Conservation (phyloP, 2,888 invertebrate species). For the Hirudinaria manillensis region DNA sequence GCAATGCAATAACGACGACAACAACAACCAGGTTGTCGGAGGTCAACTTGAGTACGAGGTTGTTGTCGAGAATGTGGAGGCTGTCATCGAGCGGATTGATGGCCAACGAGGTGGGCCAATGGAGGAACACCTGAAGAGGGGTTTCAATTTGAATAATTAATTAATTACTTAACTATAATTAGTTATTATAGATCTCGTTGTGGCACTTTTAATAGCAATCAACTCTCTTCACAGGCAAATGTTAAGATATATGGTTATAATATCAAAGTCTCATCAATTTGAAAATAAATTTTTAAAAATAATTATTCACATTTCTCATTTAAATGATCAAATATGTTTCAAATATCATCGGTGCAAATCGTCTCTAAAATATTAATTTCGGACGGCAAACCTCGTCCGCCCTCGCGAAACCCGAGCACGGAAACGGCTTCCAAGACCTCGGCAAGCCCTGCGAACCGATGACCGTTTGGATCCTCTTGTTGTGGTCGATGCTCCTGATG, state of each 20-base stretch:
- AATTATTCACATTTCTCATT: no score
- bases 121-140: slow-evolving; percentile 69
- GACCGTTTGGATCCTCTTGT: slow-evolving; percentile 85
- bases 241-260: no score
- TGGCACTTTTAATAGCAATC: no score
- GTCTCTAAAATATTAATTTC: neutral
- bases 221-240: no score
- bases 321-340: no score
- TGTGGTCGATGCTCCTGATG: slow-evolving; percentile 84
- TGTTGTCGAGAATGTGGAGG: slow-evolving; percentile 82
- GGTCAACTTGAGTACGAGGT: slow-evolving; percentile 81
- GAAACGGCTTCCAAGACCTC: slow-evolving; percentile 87
- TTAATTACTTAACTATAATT: slow-evolving; percentile 16
- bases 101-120: slow-evolving; percentile 95
- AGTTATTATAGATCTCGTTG: no score
- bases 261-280: no score
- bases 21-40: slow-evolving; percentile 61
- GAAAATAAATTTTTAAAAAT: no score
- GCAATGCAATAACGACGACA: no score
- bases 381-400: slow-evolving; percentile 61
- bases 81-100: slow-evolving; percentile 88
- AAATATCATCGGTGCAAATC: no score
- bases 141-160: neutral
- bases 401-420: slow-evolving; percentile 71
- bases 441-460: slow-evolving; percentile 92